These are phyloP conservation scores for Tribolium freemani DNA, from an alignment of 2,888 invertebrate species.

Conservation along the genomic window DNA sequence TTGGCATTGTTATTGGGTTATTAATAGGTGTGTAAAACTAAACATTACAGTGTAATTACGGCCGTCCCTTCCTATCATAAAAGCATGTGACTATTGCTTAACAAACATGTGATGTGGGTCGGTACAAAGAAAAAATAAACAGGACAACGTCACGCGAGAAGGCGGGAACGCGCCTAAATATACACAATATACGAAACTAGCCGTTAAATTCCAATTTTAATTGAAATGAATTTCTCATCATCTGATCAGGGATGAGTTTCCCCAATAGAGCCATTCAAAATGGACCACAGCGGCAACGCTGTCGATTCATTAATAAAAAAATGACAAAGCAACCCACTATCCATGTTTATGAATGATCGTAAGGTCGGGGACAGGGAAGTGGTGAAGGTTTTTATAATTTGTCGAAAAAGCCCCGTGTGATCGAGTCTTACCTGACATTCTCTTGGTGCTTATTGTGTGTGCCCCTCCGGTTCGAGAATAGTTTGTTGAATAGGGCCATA, in stretches of 20 bases:
- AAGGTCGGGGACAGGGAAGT: not conserved
- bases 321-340: not conserved
- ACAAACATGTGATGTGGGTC: conserved; percentile 39
- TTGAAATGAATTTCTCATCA: too few species aligned
- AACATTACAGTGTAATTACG: not conserved
- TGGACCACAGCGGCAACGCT: not conserved
- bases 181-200: too few species aligned
- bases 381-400: too few species aligned
- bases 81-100: conserved; percentile 41
- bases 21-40: not conserved
- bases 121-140: conserved; percentile 30
- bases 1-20: not conserved
- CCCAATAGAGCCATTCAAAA: too few species aligned
- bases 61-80: conserved; percentile 19
- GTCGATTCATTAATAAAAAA: not conserved
- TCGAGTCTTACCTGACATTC: conserved; percentile 66
- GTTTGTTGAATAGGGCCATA: conserved; percentile 84
- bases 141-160: conserved; percentile 28
- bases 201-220: too few species aligned
- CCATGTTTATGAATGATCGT: not conserved
- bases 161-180: conserved; percentile 13
- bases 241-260: too few species aligned
- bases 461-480: conserved; percentile 74
- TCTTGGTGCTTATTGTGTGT: conserved; percentile 68
- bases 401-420: too few species aligned